These are phyloP conservation scores for Aporrectodea caliginosa DNA, from an alignment of 1,140 invertebrate genomes.

Conservation along the genomic window DNA sequence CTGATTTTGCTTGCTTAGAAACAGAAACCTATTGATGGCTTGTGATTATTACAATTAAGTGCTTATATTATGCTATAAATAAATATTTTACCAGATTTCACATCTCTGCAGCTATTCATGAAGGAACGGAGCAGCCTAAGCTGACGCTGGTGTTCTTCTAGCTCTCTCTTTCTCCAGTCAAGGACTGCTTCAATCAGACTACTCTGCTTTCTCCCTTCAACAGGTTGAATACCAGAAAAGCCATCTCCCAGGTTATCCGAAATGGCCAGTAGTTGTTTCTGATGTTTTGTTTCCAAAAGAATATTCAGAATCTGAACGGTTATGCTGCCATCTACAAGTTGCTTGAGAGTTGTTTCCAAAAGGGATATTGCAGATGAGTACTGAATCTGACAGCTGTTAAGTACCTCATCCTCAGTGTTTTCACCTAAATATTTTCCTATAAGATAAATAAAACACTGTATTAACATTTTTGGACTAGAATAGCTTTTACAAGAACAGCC, in stretches of 20 bases:
- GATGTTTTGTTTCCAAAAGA: background rate
- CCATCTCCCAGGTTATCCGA: background rate
- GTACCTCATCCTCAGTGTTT: no score
- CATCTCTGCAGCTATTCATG: background rate
- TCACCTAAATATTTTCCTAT: no score
- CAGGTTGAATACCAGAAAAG: background rate
- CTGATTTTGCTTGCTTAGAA: no score
- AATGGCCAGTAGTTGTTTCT: background rate
- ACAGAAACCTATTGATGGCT: background rate
- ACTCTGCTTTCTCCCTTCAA: background rate
- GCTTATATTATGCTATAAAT: background rate
- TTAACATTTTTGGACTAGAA: no score
- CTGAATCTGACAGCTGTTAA: no score
- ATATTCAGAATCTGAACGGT: background rate
- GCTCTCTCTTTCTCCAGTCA: background rate
- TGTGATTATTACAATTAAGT: background rate
- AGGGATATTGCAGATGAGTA: no score
- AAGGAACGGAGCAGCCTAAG: background rate
- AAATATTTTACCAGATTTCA: background rate
- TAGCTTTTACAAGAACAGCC: no score
- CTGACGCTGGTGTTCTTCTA: background rate
- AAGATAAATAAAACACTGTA: no score
- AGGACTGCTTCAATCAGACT: background rate
- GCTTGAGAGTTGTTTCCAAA: background rate
- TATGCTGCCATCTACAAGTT: background rate